These are phyloP conservation scores for Seriola aureovittata DNA, from an alignment of 2,113 vertebrate genomes.

Conservation along the genomic window DNA sequence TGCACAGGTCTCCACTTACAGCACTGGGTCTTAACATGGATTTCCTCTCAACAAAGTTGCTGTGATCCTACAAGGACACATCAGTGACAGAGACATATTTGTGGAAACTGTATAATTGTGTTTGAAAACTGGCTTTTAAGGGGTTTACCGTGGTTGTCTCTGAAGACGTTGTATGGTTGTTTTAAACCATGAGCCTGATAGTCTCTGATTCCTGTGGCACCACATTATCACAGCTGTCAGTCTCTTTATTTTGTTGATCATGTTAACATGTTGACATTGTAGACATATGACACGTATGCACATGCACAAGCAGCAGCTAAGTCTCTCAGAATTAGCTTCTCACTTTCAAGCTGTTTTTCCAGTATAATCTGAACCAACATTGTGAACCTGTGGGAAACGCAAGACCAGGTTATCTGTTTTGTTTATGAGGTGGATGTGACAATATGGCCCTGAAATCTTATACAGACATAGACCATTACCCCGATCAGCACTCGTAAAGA, in stretches of 20 bases:
- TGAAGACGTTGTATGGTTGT: background rate
- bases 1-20: constrained; percentile 43
- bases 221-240: constrained; percentile 44
- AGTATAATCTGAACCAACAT: constrained; percentile 34
- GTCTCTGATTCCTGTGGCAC: constrained; percentile 39
- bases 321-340: constrained; percentile 5
- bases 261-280: constrained; percentile 41
- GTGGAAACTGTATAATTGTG: constrained; percentile 1
- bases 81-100: background rate
- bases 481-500: constrained; percentile 77
- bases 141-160: background rate
- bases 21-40: constrained; percentile 21
- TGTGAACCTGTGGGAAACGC: constrained; percentile 43
- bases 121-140: constrained; percentile 16
- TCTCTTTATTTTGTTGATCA: constrained; percentile 28
- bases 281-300: constrained; percentile 9
- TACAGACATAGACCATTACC: constrained; percentile 78
- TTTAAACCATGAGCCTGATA: constrained; percentile 34
- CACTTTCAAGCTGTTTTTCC: constrained; percentile 18
- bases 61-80: constrained; percentile 31
- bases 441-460: constrained; percentile 70
- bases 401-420: constrained; percentile 45
- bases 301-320: background rate
- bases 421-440: constrained; percentile 69
- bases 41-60: constrained; percentile 37